Evolutionary conservation across 1,140 invertebrate species (phyloP), one percentile per base, ranked within the genome.

Genomic region (Schlechtendalia chinensis): DNA sequence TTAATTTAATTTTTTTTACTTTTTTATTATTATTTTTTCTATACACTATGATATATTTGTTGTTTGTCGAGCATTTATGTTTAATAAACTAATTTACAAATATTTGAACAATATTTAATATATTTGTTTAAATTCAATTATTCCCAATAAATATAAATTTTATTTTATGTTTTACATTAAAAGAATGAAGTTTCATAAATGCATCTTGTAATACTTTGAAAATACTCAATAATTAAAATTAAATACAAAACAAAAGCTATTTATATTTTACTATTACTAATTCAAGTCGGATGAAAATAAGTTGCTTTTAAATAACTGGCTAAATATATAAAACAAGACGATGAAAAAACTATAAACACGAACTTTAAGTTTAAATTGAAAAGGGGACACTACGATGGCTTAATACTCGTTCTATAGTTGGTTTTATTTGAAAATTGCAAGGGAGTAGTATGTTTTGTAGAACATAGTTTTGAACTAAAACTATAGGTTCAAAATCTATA

Each of bases 271-370:
- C 2, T 69, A 12, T 47, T 14, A 47, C 45, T n/a, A 47, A 67
- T 67, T 24, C 32, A 47, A 50, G 19, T 29, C 16, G 6, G 19
- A 10, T 5, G 11, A 3, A 22, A 32, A 61, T 32, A 65, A 22
- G 19, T 65, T 65, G n/a, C 19, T 65, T 65, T 1, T 65, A 39
- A 65, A 32, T n/a, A 39, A 29, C 32, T 65, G 32, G 61, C n/a
- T 14, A 39, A 65, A n/a, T 17, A 39, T 65, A 11, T 39, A 39
- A 11, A 65, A 65, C 29, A 39, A 63, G 19, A 39, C 8, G 39
- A 39, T 65, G 61, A 65, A 65, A 27, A 65, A 22, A 65, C 11
- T 65, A 39, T 65, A n/a, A 63, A 32, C 61, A 32, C 10, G 29
- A 63, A 19, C 16, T 19, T 32, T 63, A n/a, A 12, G 19, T 32